These are phyloP conservation scores for Eretmocerus hayati DNA, from an alignment of 2,888 invertebrate genomes.

Conservation along the genomic window DNA sequence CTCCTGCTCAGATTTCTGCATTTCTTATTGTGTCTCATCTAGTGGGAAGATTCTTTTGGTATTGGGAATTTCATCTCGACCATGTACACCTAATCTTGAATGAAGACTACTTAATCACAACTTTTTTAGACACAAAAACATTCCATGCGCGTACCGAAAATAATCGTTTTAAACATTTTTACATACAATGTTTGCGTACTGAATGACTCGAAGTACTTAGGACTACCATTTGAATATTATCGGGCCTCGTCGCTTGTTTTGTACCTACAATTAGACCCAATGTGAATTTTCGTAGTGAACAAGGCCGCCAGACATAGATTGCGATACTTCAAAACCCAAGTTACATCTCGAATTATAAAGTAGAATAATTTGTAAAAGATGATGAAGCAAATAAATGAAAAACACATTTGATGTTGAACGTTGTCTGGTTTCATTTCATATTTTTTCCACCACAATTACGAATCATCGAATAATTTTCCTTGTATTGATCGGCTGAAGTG, in stretches of 20 bases:
- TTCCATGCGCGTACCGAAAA: too few relatives aligned
- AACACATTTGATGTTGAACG: conserved; percentile 42
- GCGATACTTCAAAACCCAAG: conserved; percentile 35
- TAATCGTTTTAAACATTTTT: conserved; percentile 32
- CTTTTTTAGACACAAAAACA: background rate
- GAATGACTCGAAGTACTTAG: conserved; percentile 38
- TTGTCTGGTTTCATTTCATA: background rate
- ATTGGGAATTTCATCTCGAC: too few relatives aligned
- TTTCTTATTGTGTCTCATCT: too few relatives aligned
- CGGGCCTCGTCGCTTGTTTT: conserved; percentile 46
- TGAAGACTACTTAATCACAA: conserved; percentile 1
- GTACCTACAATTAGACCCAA: conserved; percentile 46
- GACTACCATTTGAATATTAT: conserved; percentile 42
- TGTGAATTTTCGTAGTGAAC: conserved; percentile 40
- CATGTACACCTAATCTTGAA: background rate
- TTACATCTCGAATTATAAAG: conserved; percentile 43
- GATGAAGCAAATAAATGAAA: conserved; percentile 46
- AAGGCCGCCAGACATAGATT: conserved; percentile 41
- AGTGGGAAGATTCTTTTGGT: too few relatives aligned
- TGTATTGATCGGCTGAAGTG: too few relatives aligned
- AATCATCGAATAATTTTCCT: too few relatives aligned
- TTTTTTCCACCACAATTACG: too few relatives aligned
- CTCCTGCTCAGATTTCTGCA: too few relatives aligned
- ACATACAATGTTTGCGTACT: conserved; percentile 35
- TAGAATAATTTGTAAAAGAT: conserved; percentile 46